Evolutionary conservation across 2,113 vertebrate genomes (phyloP), one percentile per base, ranked within the genome.

Genomic region (Ceyx melanurus): DNA sequence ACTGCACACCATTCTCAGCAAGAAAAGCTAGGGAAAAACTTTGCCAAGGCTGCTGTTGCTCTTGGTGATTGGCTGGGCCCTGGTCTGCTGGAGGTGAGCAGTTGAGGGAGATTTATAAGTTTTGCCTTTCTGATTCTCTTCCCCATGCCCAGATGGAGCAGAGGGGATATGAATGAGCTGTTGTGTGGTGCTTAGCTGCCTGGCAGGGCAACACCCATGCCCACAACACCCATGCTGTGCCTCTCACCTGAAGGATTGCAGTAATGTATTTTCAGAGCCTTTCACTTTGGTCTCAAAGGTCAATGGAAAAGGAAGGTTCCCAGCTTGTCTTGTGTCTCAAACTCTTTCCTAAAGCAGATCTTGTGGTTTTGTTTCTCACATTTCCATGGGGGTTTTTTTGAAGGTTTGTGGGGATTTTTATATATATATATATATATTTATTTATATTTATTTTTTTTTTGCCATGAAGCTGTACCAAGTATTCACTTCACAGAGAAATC

Each of bases 21-120:
- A 29, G 11, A 56, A 82, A 33, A 82, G 10, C 25, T 28, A 11
- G 6, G 22, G 31, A 3, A 2, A 46, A 50, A 25, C 12, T 16
- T 74, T 50, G 18, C 18, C n/a, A 82, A 31, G 17, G 14, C 31
- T 82, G 20, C 22, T 31, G 9, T 35, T 57, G 10, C 42, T 53
- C 0, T 0, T 46, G 45, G 33, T 29, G 12, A 23, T 37, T 54
- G 43, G 6, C 7, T 82, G 53, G 43, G 19, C 28, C 60, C 33
- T 0, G 0, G 9, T 61, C 1, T 0, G 35, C 19, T 53, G 35
- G 13, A 31, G 31, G 28, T 13, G 8, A 81, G 40, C 4, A n/a
- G 18, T 20, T 53, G 10, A 3, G 4, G n/a, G 51, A 48, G 13
- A 89, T 91, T 87, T 74, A 42, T 29, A 11, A 21, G 5, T 61